Evolutionary conservation across 1,140 invertebrate species (phyloP).

Genomic region (Listronotus oregonensis): DNA sequence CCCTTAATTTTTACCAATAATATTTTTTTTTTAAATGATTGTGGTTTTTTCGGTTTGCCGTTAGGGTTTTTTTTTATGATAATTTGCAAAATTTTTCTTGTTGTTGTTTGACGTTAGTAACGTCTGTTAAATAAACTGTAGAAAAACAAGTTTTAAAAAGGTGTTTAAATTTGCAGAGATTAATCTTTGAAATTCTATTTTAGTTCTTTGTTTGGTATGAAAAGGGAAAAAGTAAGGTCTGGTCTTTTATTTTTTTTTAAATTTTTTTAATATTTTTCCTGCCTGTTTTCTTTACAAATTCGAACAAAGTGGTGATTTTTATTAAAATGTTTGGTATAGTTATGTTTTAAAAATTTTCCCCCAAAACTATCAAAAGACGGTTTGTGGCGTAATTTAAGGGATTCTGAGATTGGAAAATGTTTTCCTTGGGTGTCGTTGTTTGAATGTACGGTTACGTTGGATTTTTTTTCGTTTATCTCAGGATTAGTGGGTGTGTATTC

Average conservation of each 20-base stretch:
- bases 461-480: no score
- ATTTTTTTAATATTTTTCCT: slow-evolving; percentile 2
- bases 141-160: neutral
- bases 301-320: slow-evolving; percentile 5
- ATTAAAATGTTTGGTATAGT: slow-evolving; percentile 3
- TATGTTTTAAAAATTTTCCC: slow-evolving; percentile 1
- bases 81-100: slow-evolving; percentile 12
- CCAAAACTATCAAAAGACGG: slow-evolving; percentile 6
- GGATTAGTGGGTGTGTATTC: no score
- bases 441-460: no score
- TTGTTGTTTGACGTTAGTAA: slow-evolving; percentile 15
- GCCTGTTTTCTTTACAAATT: no score
- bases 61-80: slow-evolving; percentile 34
- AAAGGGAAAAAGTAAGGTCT: slow-evolving; percentile 14
- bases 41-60: slow-evolving; percentile 31
- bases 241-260: slow-evolving; percentile 10
- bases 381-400: slow-evolving; percentile 6
- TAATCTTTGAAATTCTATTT: no score
- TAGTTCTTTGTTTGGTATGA: slow-evolving; percentile 12
- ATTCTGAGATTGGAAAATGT: slow-evolving; percentile 9
- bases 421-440: no score
- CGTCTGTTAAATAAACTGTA: slow-evolving; percentile 3
- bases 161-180: slow-evolving; percentile 4
- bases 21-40: slow-evolving; percentile 29
- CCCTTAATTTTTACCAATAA: slow-evolving; percentile 33